A percentile compares a stretch with the other conserved stretches of the same genome.
phyloP scores from a whole-genome alignment of 2,888 invertebrate species.

The Apamea epomidion region DNA sequence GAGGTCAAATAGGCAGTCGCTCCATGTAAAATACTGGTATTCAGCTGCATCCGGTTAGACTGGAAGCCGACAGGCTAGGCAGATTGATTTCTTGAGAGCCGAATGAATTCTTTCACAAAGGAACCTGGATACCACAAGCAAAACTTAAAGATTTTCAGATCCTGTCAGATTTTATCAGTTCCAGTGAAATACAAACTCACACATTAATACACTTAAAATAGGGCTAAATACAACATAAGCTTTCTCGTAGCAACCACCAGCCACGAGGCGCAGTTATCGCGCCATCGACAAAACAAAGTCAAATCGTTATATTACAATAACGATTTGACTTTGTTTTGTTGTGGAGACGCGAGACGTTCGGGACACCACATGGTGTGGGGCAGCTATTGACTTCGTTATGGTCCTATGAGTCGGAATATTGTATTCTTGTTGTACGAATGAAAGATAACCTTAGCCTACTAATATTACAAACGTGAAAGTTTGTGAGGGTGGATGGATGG shows the following conservation, averaged over 20 bases:
- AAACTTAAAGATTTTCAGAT: not conserved
- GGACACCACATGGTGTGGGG: not conserved
- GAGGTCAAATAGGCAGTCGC: not conserved
- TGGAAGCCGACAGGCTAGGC: not conserved
- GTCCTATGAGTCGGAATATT: not conserved
- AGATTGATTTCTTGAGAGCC: not conserved
- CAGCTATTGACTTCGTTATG: constrained; percentile 11
- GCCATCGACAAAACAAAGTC: constrained; percentile 42
- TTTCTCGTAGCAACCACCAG: constrained; percentile 9
- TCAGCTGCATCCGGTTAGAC: not conserved
- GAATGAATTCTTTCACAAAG: not conserved
- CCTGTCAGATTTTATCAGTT: not conserved
- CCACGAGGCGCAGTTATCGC: constrained; percentile 17
- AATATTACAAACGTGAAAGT: no score
- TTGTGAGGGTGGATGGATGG: no score
- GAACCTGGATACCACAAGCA: not conserved
- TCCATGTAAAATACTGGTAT: not conserved
- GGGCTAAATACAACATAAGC: constrained; percentile 4
- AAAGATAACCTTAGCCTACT: not conserved
- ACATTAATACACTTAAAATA: constrained; percentile 14
- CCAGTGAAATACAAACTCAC: not conserved
- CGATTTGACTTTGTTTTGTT: constrained; percentile 14
- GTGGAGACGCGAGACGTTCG: not conserved
- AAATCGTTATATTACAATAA: no score
- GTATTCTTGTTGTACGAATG: not conserved